Conservation (phyloP, 2,113 vertebrate genomes). For the Poicephalus gulielmi region DNA sequence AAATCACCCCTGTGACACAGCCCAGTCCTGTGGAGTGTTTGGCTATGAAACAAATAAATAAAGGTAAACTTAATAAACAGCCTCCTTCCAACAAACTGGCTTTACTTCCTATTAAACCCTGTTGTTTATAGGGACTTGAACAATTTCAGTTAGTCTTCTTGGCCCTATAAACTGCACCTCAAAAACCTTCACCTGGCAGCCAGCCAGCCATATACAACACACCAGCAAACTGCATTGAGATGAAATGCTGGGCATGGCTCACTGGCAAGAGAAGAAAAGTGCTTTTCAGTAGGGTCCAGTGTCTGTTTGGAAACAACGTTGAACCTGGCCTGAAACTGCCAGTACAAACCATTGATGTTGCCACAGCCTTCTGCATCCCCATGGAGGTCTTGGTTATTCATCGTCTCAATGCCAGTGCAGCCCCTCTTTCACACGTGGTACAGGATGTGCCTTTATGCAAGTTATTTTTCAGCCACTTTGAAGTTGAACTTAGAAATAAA, state of each 20-base stretch:
- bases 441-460: not conserved
- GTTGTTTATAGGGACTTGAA: not conserved
- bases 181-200: not conserved
- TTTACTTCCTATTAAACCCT: not conserved
- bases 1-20: not conserved
- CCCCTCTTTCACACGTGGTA: not conserved
- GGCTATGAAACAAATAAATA: not conserved
- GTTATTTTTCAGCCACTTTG: not conserved
- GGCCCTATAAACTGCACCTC: not conserved
- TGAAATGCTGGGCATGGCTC: not conserved
- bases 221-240: not conserved
- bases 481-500: not conserved
- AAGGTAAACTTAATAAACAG: not conserved
- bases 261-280: not conserved
- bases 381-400: not conserved
- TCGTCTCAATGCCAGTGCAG: not conserved
- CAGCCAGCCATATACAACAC: rapidly evolving
- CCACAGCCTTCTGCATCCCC: not conserved
- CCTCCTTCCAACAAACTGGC: not conserved
- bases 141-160: not conserved
- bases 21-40: not conserved
- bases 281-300: not conserved
- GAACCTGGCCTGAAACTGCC: not conserved
- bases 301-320: not conserved
- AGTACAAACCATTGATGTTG: not conserved